phyloP scores from a whole-genome alignment of 1,140 invertebrate genomes.

The Nephila pilipes region DNA sequence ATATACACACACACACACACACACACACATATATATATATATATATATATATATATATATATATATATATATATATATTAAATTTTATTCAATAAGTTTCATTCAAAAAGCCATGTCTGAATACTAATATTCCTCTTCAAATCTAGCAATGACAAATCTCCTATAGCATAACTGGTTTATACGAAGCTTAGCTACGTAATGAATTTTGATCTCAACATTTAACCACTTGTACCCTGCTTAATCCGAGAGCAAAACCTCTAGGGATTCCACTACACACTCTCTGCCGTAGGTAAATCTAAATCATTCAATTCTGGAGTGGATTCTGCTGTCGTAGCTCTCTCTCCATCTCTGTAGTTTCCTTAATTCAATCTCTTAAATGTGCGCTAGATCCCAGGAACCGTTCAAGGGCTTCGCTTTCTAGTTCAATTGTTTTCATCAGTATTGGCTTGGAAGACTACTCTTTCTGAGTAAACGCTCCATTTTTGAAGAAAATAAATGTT shows the following conservation, averaged over 20 bases:
- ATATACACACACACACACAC: too few relatives aligned
- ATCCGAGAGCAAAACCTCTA: neutral
- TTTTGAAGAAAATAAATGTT: too few relatives aligned
- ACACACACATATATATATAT: too few relatives aligned
- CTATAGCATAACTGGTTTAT: neutral
- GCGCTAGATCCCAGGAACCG: neutral
- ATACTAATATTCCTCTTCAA: neutral
- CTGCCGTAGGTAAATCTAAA: neutral
- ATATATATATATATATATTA: too few relatives aligned
- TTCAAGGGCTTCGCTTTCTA: slow-evolving; percentile 12
- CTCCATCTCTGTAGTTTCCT: neutral
- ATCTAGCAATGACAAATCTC: neutral
- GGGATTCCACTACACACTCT: neutral
- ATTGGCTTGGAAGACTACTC: too few relatives aligned
- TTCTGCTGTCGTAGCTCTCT: neutral
- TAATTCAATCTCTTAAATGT: slow-evolving; percentile 16
- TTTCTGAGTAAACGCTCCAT: too few relatives aligned
- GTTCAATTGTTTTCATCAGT: neutral
- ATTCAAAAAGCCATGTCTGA: neutral
- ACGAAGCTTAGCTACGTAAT: neutral
- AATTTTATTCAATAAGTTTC: neutral
- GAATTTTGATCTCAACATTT: neutral
- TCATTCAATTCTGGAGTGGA: slow-evolving; percentile 12
- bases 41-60: too few relatives aligned
- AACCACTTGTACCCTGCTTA: neutral